These are phyloP conservation scores for Protodeltote pygarga DNA, from an alignment of 2,888 invertebrate species.

Conservation along the genomic window DNA sequence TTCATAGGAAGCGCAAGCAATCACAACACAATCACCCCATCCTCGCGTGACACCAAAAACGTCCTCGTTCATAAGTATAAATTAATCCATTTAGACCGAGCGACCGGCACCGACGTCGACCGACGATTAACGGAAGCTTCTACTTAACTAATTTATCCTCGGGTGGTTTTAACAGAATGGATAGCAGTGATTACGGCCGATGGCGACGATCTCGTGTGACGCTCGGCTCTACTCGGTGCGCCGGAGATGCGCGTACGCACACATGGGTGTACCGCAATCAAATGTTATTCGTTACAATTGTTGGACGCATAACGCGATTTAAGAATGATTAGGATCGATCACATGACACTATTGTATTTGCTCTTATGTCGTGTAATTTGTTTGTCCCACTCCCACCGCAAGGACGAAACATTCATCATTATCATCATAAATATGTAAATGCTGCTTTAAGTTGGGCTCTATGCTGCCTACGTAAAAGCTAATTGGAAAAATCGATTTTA, in stretches of 20 bases:
- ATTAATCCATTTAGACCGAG: conserved; percentile 87
- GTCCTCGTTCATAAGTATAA: conserved; percentile 87
- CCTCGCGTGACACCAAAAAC: conserved; percentile 86
- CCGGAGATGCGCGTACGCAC: conserved; percentile 60
- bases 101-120: conserved; percentile 81
- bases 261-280: conserved; percentile 56
- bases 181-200: conserved; percentile 86
- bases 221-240: conserved; percentile 48
- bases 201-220: conserved; percentile 75
- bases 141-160: conserved; percentile 88
- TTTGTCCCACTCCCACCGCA: too few relatives aligned
- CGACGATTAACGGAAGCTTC: conserved; percentile 87
- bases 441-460: too few relatives aligned
- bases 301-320: conserved; percentile 54
- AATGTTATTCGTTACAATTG: conserved; percentile 58
- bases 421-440: too few relatives aligned
- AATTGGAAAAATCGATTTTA: not conserved
- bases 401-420: too few relatives aligned
- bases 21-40: conserved; percentile 86
- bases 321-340: conserved; percentile 52
- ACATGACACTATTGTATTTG: conserved; percentile 41
- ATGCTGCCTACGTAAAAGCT: too few relatives aligned
- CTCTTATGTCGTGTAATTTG: not conserved
- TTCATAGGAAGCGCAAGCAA: conserved; percentile 84
- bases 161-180: conserved; percentile 88